A percentile compares a stretch with the other conserved stretches of the same genome.
phyloP scores from a whole-genome alignment of 2,113 vertebrate species.

The Carollia perspicillata region DNA sequence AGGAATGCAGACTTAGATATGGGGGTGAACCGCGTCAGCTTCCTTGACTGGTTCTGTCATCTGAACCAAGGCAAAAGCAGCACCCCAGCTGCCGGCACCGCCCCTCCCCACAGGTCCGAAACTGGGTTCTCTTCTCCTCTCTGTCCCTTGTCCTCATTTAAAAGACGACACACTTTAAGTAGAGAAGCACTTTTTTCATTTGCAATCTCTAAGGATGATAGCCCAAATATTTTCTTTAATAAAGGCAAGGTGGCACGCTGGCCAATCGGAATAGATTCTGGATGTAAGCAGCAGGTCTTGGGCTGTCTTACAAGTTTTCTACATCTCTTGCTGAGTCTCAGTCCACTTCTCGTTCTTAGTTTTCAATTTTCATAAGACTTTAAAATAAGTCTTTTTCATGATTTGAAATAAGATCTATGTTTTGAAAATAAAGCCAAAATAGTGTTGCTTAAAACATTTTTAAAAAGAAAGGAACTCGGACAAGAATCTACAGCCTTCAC shows the following conservation, averaged over 20 bases:
- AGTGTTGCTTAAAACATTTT: neutral
- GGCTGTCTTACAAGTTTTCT: neutral
- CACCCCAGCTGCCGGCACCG: too few species aligned
- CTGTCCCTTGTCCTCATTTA: neutral
- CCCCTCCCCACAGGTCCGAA: neutral
- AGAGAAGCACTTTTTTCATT: neutral
- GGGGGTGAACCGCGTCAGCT: neutral
- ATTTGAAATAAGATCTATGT: neutral
- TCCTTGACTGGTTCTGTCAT: neutral
- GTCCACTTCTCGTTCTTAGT: neutral
- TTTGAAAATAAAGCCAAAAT: neutral
- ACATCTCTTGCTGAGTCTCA: neutral
- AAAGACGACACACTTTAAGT: neutral
- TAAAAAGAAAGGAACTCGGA: neutral
- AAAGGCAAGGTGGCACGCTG: neutral
- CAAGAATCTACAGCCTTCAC: neutral
- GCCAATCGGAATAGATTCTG: neutral
- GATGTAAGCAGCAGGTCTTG: neutral
- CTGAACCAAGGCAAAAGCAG: neutral
- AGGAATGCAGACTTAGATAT: neutral
- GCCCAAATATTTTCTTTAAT: conserved; percentile 1
- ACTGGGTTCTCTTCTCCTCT: neutral
- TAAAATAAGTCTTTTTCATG: neutral
- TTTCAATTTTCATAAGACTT: neutral
- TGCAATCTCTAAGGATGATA: neutral